Percentiles rank a stretch among this genome's conserved stretches.
Conservation (phyloP, 2,113 vertebrate species). For the Erinaceus europaeus region DNA sequence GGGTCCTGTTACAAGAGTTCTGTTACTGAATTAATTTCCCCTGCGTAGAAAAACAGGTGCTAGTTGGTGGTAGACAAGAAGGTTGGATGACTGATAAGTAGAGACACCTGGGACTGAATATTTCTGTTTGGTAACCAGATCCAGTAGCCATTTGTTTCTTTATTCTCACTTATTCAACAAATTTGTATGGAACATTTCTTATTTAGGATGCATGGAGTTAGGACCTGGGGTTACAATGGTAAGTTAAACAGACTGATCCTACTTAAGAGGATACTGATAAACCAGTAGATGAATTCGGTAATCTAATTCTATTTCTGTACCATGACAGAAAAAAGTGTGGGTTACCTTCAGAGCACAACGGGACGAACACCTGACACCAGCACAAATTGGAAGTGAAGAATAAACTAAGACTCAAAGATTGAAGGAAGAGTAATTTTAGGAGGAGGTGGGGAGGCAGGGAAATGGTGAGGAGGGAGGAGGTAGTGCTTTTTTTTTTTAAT, state of each 20-base stretch:
- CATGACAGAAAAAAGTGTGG: not conserved
- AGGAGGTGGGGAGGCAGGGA: not conserved
- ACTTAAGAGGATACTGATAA: not conserved
- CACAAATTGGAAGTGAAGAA: not conserved
- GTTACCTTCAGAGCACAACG: not conserved
- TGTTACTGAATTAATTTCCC: not conserved
- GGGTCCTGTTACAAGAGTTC: constrained; percentile 20
- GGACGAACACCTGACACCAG: not conserved
- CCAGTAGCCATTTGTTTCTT: not conserved
- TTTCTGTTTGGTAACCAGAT: constrained; percentile 12
- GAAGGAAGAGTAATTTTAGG: not conserved
- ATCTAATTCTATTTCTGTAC: not conserved
- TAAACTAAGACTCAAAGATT: not conserved
- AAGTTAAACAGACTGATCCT: not conserved
- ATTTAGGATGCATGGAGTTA: not conserved
- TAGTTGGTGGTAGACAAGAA: not conserved
- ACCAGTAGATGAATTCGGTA: not conserved
- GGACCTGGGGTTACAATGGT: not conserved
- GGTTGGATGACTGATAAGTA: not conserved
- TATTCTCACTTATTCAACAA: not conserved
- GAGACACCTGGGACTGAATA: not conserved
- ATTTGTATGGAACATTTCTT: not conserved
- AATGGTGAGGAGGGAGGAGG: not conserved
- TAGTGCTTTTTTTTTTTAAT: too few species aligned
- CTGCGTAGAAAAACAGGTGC: constrained; percentile 9